Evolutionary conservation across 2,888 invertebrate genomes (phyloP).

Genomic region (Drosophila pegasa): DNA sequence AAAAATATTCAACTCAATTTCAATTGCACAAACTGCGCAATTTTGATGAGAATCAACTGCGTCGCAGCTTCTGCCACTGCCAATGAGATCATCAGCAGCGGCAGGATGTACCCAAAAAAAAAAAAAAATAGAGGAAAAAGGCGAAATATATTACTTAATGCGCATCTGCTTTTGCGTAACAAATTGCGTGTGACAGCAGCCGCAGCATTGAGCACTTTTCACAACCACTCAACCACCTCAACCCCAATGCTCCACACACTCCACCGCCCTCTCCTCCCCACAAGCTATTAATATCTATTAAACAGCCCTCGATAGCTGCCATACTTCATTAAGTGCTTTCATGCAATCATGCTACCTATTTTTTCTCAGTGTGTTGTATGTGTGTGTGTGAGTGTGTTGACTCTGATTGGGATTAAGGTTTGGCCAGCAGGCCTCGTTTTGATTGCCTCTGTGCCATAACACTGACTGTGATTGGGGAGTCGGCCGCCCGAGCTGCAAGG

Average conservation of each 20-base stretch:
- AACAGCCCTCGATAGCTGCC: conserved; percentile 59
- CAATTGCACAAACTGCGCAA: conserved; percentile 41
- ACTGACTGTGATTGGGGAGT: conserved; percentile 18
- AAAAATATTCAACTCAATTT: conserved; percentile 19
- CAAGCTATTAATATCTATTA: conserved; percentile 57
- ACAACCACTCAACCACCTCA: conserved; percentile 18
- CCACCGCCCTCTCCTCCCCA: conserved; percentile 7
- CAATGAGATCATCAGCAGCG: conserved; percentile 30
- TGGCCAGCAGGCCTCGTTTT: conserved; percentile 69
- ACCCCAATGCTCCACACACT: background rate
- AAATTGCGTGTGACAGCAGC: conserved; percentile 57
- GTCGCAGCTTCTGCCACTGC: conserved; percentile 38
- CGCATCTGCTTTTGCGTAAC: conserved; percentile 67
- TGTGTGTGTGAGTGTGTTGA: conserved; percentile 58
- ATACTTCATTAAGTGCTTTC: conserved; percentile 75
- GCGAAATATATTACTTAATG: conserved; percentile 69
- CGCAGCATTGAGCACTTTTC: conserved; percentile 44
- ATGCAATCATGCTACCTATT: conserved; percentile 51
- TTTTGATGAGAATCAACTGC: conserved; percentile 55
- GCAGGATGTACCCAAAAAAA: conserved; percentile 21
- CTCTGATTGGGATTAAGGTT: conserved; percentile 79
- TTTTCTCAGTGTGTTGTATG: conserved; percentile 13
- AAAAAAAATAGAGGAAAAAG: conserved; percentile 40
- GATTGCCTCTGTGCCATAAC: conserved; percentile 67
- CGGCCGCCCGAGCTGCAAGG: background rate